A percentile compares a stretch with the other conserved stretches of the same genome.
Evolutionary conservation across 1,140 invertebrate genomes (phyloP).

Genomic region (Drosophila navojoa): DNA sequence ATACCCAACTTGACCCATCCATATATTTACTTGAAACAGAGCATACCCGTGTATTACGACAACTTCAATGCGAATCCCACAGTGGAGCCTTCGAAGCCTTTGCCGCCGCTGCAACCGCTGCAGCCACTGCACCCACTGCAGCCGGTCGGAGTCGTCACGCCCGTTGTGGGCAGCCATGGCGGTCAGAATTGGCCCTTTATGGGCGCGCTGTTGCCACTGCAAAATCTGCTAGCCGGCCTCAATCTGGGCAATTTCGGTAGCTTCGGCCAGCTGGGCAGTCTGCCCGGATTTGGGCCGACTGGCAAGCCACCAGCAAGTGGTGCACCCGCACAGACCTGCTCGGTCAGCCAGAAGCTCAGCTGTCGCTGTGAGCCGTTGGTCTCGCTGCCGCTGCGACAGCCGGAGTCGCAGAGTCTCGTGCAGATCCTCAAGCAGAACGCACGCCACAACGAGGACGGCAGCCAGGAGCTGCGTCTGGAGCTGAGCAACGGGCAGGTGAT

Average conservation of each 20-base stretch:
- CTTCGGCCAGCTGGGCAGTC: constrained; percentile 18
- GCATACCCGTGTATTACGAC: constrained; percentile 61
- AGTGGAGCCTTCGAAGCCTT: constrained; percentile 10
- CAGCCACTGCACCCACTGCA: constrained; percentile 14
- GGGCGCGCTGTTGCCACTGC: constrained; percentile 56
- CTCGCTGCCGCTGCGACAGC: constrained; percentile 33
- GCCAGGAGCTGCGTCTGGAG: constrained; percentile 56
- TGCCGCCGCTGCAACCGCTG: constrained; percentile 2
- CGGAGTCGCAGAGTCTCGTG: constrained; percentile 28
- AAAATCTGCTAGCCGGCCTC: constrained; percentile 48
- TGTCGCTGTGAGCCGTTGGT: constrained; percentile 72
- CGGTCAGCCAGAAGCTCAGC: constrained; percentile 58
- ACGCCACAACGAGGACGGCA: constrained; percentile 58
- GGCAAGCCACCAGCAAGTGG: constrained; percentile 12
- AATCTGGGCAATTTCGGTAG: constrained; percentile 41
- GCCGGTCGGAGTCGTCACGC: constrained; percentile 52
- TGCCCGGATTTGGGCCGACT: constrained; percentile 6
- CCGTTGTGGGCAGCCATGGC: constrained; percentile 43
- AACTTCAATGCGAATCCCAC: constrained; percentile 33
- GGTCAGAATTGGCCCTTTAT: constrained; percentile 62
- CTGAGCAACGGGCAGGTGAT: constrained; percentile 65
- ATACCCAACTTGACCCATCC: too few species aligned
- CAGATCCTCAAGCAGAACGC: constrained; percentile 62
- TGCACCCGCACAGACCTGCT: constrained; percentile 31
- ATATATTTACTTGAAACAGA: constrained; percentile 7